These are phyloP conservation scores for Tethya wilhelma DNA, from an alignment of 37 sponge, comb jelly and placozoan genomes.

Conservation along the genomic window DNA sequence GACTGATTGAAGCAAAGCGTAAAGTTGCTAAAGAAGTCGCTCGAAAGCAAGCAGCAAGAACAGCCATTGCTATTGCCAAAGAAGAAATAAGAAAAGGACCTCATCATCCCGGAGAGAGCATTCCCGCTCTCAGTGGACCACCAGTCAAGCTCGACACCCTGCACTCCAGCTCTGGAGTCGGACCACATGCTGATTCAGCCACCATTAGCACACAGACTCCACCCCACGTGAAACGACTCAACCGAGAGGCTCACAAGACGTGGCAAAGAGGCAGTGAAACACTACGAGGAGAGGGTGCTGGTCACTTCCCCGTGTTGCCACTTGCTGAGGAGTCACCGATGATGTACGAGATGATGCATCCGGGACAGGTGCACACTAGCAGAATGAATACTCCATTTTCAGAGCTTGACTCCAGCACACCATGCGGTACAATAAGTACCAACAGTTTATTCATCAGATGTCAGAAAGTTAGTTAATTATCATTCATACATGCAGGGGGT, in stretches of 20 bases:
- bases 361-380: too few relatives aligned
- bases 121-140: neutral
- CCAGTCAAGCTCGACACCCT: neutral
- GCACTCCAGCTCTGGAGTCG: neutral
- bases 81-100: neutral
- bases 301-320: constrained; percentile 4
- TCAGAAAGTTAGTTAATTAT: neutral
- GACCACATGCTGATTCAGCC: neutral
- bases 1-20: constrained; percentile 32
- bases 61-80: constrained; percentile 17
- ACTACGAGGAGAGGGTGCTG: neutral
- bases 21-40: constrained; percentile 36
- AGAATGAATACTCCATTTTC: too few relatives aligned
- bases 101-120: neutral
- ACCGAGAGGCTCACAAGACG: constrained; percentile 23
- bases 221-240: neutral
- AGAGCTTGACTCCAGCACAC: too few relatives aligned
- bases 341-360: constrained; percentile 35
- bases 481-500: too few relatives aligned
- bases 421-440: too few relatives aligned
- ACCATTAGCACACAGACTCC: constrained; percentile 11
- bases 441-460: neutral
- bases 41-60: constrained; percentile 34
- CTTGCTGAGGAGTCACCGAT: neutral
- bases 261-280: constrained; percentile 37